A percentile compares a stretch with the other conserved stretches of the same genome.
Conservation (phyloP, 2,797 vertebrate genomes). For the Prionace glauca region DNA sequence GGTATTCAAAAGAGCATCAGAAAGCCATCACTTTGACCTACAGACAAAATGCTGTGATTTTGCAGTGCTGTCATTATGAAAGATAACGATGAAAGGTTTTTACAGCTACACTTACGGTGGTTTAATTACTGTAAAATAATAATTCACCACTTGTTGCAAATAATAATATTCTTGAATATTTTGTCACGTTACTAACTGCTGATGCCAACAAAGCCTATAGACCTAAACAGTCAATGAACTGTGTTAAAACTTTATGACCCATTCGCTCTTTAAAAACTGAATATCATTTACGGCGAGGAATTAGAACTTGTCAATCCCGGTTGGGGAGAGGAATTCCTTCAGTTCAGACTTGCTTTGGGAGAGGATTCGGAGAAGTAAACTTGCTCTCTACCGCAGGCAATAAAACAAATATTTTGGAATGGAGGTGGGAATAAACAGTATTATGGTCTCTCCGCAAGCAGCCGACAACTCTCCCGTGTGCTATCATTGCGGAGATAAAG, state of each 20-base stretch:
- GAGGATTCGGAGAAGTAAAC: background rate
- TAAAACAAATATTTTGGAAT: constrained; percentile 71
- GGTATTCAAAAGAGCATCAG: background rate
- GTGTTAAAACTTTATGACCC: background rate
- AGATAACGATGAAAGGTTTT: background rate
- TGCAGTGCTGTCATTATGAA: background rate
- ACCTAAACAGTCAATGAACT: background rate
- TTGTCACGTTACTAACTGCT: background rate
- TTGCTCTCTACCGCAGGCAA: constrained; percentile 55
- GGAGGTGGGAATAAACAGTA: constrained; percentile 50
- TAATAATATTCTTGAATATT: background rate
- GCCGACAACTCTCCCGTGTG: constrained; percentile 71
- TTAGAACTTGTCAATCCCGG: too few species aligned
- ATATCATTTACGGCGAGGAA: background rate
- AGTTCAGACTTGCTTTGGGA: background rate
- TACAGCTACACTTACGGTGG: background rate
- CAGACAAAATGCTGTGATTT: background rate
- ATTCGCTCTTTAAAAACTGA: background rate
- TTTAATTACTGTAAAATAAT: constrained; percentile 19
- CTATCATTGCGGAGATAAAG: constrained; percentile 60
- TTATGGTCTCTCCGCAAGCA: constrained; percentile 58
- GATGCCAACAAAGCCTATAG: background rate
- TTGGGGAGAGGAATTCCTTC: background rate
- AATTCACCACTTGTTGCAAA: background rate
- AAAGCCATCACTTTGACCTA: background rate